Conservation (phyloP, 2,113 vertebrate species). For the Rousettus leschenaultii region DNA sequence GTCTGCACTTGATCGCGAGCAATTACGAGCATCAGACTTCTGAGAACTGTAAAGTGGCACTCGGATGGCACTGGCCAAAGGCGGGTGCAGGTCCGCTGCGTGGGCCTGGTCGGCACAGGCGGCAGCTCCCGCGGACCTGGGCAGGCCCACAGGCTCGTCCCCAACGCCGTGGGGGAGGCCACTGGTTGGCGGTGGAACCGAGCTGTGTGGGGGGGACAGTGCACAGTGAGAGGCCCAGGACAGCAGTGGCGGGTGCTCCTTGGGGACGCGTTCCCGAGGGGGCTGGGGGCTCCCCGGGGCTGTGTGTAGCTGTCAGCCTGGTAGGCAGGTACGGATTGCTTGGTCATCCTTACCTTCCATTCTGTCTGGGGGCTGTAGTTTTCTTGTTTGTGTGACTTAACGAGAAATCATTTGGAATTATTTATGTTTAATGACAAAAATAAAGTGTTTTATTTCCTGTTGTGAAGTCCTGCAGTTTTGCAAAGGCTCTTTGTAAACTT, state of each 20-base stretch:
- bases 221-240: neutral
- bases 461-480: neutral
- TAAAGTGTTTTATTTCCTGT: neutral
- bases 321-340: accelerated
- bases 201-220: neutral
- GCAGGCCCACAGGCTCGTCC: accelerated
- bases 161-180: accelerated
- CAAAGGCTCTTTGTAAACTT: neutral
- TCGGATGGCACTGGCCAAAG: neutral
- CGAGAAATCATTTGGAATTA: neutral
- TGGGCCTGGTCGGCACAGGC: accelerated
- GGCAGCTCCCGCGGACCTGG: accelerated
- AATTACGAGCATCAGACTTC: neutral
- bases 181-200: too few relatives aligned
- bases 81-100: accelerated
- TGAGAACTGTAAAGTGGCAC: accelerated
- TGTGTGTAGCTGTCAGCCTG: neutral
- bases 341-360: neutral
- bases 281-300: neutral
- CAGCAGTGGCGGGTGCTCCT: neutral
- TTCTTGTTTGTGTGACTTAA: neutral
- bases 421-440: neutral
- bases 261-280: neutral
- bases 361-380: too few relatives aligned
- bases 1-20: accelerated